Percentiles rank a stretch among this genome's conserved stretches.
Evolutionary conservation across 1,140 invertebrate genomes (phyloP).

Genomic region (Cephus cinctus): DNA sequence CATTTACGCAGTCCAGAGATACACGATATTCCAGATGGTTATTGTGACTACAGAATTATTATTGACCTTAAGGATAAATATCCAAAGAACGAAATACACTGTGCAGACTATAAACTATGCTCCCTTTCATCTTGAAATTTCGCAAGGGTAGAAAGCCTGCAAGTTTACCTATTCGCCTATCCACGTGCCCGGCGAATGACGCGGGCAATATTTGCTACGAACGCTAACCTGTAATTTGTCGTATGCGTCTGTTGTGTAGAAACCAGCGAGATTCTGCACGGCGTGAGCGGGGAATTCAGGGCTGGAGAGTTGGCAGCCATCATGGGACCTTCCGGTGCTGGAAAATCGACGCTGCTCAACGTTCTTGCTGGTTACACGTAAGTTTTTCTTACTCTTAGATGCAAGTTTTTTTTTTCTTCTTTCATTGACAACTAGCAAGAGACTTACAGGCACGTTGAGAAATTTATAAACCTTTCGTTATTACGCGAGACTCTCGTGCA

Average conservation of each 20-base stretch:
- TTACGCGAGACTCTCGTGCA: too few relatives aligned
- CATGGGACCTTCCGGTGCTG: slow-evolving; percentile 82
- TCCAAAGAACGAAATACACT: not conserved
- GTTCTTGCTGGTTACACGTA: slow-evolving; percentile 74
- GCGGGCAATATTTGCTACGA: slow-evolving; percentile 30
- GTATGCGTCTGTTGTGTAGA: slow-evolving; percentile 60
- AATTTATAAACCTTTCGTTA: too few relatives aligned
- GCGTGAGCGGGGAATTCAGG: slow-evolving; percentile 65
- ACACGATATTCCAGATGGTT: too few relatives aligned
- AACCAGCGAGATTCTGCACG: slow-evolving; percentile 66
- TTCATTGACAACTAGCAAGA: not conserved
- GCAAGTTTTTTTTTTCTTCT: not conserved
- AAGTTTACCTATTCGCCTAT: not conserved
- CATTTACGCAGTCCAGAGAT: too few relatives aligned
- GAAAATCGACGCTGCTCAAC: slow-evolving; percentile 79
- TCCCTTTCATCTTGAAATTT: not conserved
- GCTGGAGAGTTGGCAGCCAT: slow-evolving; percentile 77
- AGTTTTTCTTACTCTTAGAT: slow-evolving; percentile 33
- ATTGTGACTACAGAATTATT: too few relatives aligned
- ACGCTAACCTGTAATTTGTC: too few relatives aligned
- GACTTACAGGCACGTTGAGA: too few relatives aligned
- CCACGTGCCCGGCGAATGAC: too few relatives aligned
- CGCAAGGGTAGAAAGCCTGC: not conserved
- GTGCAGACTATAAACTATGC: not conserved
- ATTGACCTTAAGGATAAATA: not conserved